These are phyloP conservation scores for Hipparchia sbordonii DNA, from an alignment of 2,888 invertebrate species.

Conservation along the genomic window DNA sequence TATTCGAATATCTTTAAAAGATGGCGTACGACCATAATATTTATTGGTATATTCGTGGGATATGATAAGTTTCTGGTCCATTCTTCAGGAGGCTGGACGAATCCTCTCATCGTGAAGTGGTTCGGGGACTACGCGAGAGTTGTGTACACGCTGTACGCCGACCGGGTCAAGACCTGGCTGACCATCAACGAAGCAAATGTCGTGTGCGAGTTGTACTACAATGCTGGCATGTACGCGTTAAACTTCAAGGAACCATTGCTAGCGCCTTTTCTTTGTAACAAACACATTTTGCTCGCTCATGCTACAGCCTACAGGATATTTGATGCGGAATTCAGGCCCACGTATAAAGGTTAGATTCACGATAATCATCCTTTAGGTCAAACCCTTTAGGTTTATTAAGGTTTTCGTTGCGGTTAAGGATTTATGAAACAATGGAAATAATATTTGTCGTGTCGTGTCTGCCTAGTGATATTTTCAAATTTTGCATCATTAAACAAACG, in stretches of 20 bases:
- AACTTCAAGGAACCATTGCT: conserved; percentile 58
- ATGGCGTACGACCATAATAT: too few species aligned
- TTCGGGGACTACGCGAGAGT: conserved; percentile 84
- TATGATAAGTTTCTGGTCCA: too few species aligned
- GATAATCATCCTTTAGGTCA: too few species aligned
- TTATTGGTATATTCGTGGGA: too few species aligned
- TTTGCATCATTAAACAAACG: too few species aligned
- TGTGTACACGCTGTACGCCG: conserved; percentile 80
- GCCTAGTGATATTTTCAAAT: too few species aligned
- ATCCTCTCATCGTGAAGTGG: conserved; percentile 83
- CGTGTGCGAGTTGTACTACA: conserved; percentile 66
- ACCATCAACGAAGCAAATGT: conserved; percentile 87
- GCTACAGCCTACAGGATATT: conserved; percentile 85
- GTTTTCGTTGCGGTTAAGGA: too few species aligned
- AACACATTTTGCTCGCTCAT: conserved; percentile 87
- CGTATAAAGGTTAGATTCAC: conserved; percentile 66
- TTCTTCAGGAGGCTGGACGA: conserved; percentile 84
- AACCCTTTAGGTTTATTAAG: too few species aligned
- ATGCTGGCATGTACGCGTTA: conserved; percentile 65
- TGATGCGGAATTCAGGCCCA: conserved; percentile 76
- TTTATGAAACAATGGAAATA: too few species aligned
- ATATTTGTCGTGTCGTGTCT: too few species aligned
- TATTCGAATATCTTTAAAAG: too few species aligned
- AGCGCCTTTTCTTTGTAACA: conserved; percentile 83
- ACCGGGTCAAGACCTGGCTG: conserved; percentile 86